Percentiles rank a stretch among this genome's conserved stretches.
Conservation (phyloP, 1,140 invertebrate species). For the Lepidurus apus region DNA sequence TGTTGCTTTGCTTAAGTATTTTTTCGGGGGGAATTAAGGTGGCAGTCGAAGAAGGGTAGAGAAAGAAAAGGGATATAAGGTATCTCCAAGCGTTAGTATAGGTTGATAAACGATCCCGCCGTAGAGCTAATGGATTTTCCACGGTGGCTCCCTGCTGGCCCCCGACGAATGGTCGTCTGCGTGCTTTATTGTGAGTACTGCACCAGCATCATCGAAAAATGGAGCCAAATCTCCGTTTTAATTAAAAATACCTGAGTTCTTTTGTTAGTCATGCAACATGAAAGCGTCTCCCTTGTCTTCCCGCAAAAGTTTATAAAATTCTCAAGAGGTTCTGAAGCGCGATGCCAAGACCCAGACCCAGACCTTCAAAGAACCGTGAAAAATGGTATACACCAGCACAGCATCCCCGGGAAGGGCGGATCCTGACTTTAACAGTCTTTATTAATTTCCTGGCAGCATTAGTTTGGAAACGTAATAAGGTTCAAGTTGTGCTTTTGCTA, state of each 20-base stretch:
- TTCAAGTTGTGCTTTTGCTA: neutral
- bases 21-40: neutral
- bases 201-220: conserved; percentile 5
- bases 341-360: neutral
- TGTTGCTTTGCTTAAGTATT: neutral
- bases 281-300: neutral
- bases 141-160: conserved; percentile 19
- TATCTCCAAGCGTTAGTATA: conserved; percentile 2
- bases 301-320: neutral
- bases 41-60: neutral
- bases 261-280: conserved; percentile 10
- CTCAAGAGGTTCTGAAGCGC: neutral
- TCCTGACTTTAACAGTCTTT: neutral
- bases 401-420: neutral
- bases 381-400: neutral
- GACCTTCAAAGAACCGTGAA: neutral
- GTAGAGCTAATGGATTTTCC: conserved; percentile 21
- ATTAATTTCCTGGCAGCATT: conserved; percentile 8
- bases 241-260: conserved; percentile 15
- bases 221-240: conserved; percentile 12
- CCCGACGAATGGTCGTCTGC: conserved; percentile 16
- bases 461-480: conserved; percentile 15
- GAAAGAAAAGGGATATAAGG: neutral
- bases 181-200: conserved; percentile 21
- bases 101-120: conserved; percentile 18